A percentile compares a stretch with the other conserved stretches of the same genome.
Evolutionary conservation across 2,888 invertebrate genomes (phyloP).

Genomic region (Troglohyphantes excavatus): DNA sequence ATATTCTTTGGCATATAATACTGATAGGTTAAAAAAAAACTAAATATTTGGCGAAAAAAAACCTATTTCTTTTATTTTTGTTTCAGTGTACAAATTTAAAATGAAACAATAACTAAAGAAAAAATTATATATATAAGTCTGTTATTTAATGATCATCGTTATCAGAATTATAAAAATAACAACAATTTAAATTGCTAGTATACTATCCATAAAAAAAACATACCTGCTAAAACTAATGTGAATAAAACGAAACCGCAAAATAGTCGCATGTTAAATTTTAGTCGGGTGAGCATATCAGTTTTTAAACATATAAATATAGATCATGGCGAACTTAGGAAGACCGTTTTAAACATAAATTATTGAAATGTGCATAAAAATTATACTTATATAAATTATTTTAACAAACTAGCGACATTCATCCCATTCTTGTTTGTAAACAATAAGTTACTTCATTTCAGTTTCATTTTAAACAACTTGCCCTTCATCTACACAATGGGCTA

Average conservation of each 20-base stretch:
- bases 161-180: background rate
- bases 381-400: background rate
- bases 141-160: background rate
- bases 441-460: background rate
- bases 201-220: background rate
- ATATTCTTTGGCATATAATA: too few relatives aligned
- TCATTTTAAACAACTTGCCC: too few relatives aligned
- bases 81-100: background rate
- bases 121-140: background rate
- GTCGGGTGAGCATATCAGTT: slow-evolving; percentile 30
- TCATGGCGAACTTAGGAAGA: background rate
- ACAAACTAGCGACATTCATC: background rate
- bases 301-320: background rate
- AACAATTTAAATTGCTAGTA: background rate
- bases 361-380: background rate
- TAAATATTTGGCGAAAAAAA: background rate
- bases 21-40: too few relatives aligned
- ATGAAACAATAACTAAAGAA: background rate
- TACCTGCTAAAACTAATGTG: slow-evolving; percentile 28
- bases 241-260: slow-evolving; percentile 27
- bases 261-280: slow-evolving; percentile 48
- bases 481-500: too few relatives aligned
- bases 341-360: background rate
- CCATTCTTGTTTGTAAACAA: slow-evolving; percentile 3
- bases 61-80: background rate